phyloP scores from a whole-genome alignment of 2,113 vertebrate species.

The Lampris incognitus region DNA sequence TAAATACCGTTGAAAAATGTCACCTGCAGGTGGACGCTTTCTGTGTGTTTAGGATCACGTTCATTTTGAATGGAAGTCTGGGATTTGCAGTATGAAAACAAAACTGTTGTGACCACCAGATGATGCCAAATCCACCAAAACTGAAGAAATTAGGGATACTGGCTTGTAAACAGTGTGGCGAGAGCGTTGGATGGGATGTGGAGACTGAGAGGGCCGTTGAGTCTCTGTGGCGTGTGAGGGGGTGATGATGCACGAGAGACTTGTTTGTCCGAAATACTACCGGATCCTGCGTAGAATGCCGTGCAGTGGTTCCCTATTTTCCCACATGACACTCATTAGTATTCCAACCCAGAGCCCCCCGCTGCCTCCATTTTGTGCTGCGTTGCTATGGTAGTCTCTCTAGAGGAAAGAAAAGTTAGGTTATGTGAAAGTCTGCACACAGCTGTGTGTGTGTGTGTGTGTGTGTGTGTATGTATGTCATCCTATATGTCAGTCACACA shows the following conservation, averaged over 20 bases:
- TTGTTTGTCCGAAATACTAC: constrained; percentile 35
- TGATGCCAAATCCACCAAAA: too few species aligned
- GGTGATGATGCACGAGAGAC: neutral
- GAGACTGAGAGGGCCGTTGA: neutral
- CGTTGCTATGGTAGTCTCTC: constrained; percentile 53
- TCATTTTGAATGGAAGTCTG: too few species aligned
- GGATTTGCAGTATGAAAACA: too few species aligned
- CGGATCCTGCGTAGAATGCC: constrained; percentile 46
- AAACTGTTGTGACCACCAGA: too few species aligned
- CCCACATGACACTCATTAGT: constrained; percentile 57
- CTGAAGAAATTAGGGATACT: too few species aligned
- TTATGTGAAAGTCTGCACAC: constrained; percentile 10
- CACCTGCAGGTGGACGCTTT: too few species aligned
- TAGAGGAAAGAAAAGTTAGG: constrained; percentile 25
- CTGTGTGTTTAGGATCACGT: too few species aligned
- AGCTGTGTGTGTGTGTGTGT: constrained; percentile 19
- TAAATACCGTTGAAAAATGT: too few species aligned
- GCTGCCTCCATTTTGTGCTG: constrained; percentile 43
- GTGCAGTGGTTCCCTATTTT: constrained; percentile 42
- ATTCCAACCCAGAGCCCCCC: constrained; percentile 48
- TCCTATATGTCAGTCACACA: too few species aligned
- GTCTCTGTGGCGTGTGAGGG: neutral
- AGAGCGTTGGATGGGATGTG: neutral
- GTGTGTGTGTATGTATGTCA: constrained; percentile 1
- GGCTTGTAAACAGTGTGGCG: too few species aligned